Conservation (phyloP, 2,888 invertebrate genomes). For the Monopis laevigella region DNA sequence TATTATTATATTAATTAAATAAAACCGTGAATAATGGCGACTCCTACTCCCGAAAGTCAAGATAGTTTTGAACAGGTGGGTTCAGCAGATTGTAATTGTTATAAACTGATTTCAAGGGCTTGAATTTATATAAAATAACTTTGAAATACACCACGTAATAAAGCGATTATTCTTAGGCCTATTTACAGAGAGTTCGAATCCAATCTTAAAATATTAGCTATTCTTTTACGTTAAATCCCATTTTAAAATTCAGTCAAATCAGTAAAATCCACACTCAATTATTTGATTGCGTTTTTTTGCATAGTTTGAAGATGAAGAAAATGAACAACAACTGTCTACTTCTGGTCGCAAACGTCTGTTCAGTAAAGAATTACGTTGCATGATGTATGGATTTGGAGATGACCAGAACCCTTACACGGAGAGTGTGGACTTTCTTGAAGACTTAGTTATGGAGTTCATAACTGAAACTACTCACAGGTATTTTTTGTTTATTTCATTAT, state of each 20-base stretch:
- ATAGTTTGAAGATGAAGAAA: slow-evolving; percentile 71
- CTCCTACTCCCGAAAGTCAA: slow-evolving; percentile 38
- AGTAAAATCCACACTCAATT: slow-evolving; percentile 7
- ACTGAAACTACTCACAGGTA: slow-evolving; percentile 91
- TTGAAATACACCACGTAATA: no score
- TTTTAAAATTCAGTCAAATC: slow-evolving; percentile 10
- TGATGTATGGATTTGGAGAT: slow-evolving; percentile 99
- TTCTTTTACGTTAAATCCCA: background rate
- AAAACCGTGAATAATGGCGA: slow-evolving; percentile 35
- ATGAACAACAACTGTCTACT: slow-evolving; percentile 73
- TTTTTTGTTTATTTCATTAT: no score
- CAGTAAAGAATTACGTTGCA: slow-evolving; percentile 92
- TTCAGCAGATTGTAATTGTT: slow-evolving; percentile 9
- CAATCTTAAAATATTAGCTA: no score
- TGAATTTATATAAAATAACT: no score
- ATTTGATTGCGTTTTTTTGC: background rate
- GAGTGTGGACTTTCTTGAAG: slow-evolving; percentile 96
- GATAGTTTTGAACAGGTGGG: slow-evolving; percentile 54
- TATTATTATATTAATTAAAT: no score
- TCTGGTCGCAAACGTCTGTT: slow-evolving; percentile 85
- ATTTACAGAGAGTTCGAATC: no score
- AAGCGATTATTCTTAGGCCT: no score
- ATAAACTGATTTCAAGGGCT: no score
- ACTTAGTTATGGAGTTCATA: slow-evolving; percentile 96
- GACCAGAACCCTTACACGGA: slow-evolving; percentile 99